phyloP scores from a whole-genome alignment of 1,140 invertebrate species.

The Macrostomum lignano region DNA sequence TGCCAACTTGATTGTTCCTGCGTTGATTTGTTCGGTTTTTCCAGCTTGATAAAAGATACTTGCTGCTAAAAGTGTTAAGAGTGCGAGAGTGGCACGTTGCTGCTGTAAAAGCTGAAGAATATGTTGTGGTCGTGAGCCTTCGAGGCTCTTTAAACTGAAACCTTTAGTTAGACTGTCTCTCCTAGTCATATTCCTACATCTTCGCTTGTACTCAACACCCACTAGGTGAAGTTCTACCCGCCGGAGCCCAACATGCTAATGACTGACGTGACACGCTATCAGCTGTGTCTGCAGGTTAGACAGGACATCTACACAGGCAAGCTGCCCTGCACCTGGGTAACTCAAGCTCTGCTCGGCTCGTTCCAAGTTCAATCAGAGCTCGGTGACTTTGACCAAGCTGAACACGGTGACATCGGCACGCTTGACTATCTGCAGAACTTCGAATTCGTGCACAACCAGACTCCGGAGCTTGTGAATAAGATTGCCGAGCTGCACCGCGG shows the following conservation, averaged over 20 bases:
- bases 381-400: conserved; percentile 70
- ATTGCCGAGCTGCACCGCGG: conserved; percentile 79
- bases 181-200: no score
- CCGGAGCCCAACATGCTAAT: conserved; percentile 76
- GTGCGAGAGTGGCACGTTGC: background rate
- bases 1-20: no score
- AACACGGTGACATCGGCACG: conserved; percentile 21
- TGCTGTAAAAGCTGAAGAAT: background rate
- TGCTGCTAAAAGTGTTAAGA: background rate
- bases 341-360: conserved; percentile 72
- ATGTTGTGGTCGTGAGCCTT: no score
- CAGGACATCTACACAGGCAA: conserved; percentile 65
- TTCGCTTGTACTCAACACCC: no score
- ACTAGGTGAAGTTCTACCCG: conserved; percentile 97
- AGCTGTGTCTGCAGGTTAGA: conserved; percentile 71
- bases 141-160: no score
- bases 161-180: no score
- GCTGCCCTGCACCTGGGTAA: conserved; percentile 78
- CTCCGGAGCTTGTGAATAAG: conserved; percentile 59
- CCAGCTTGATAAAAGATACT: background rate
- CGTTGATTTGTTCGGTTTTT: conserved; percentile 2
- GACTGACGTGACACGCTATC: conserved; percentile 74
- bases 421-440: conserved; percentile 55
- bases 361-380: conserved; percentile 88
- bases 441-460: conserved; percentile 52